These are phyloP conservation scores for Phyllostomus hastatus DNA, from an alignment of 2,113 vertebrate genomes.

Conservation along the genomic window DNA sequence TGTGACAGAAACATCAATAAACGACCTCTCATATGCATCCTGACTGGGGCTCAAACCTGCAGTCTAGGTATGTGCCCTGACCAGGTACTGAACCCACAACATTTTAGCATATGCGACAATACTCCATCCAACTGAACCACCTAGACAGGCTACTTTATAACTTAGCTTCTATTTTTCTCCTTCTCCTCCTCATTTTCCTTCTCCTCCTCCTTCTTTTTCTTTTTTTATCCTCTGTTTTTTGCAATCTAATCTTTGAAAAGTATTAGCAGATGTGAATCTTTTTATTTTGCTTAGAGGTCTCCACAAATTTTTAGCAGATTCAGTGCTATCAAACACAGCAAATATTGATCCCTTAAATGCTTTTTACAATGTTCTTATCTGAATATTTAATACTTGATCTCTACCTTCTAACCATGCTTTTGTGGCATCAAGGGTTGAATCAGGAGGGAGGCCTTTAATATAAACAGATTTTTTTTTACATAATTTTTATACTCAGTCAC, in stretches of 20 bases:
- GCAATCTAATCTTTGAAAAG: conserved; percentile 91
- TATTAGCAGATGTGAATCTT: conserved; percentile 92
- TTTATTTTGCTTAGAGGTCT: conserved; percentile 91
- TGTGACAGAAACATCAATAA: too few relatives aligned
- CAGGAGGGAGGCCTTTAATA: conserved; percentile 96
- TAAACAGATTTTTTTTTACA: conserved; percentile 94
- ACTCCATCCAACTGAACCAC: too few relatives aligned
- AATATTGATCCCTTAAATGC: conserved; percentile 92
- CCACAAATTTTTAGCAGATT: conserved; percentile 92
- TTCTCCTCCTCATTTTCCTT: conserved; percentile 76
- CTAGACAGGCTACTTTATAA: conserved; percentile 56
- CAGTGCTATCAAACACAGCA: conserved; percentile 90
- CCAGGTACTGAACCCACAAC: too few relatives aligned
- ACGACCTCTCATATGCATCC: too few relatives aligned
- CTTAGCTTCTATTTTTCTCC: conserved; percentile 89
- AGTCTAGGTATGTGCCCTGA: too few relatives aligned
- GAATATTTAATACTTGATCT: conserved; percentile 92
- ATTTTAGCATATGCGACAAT: too few relatives aligned
- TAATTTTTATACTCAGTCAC: conserved; percentile 91
- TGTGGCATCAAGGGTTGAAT: conserved; percentile 93
- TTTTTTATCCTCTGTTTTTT: conserved; percentile 72
- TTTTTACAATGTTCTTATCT: conserved; percentile 89
- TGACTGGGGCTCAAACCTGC: too few relatives aligned
- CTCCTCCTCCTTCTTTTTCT: conserved; percentile 85
- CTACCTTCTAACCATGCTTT: conserved; percentile 94